Percentiles rank a stretch among this genome's conserved stretches.
Conservation (phyloP, 1,140 invertebrate species). For the Drosophila pachea region DNA sequence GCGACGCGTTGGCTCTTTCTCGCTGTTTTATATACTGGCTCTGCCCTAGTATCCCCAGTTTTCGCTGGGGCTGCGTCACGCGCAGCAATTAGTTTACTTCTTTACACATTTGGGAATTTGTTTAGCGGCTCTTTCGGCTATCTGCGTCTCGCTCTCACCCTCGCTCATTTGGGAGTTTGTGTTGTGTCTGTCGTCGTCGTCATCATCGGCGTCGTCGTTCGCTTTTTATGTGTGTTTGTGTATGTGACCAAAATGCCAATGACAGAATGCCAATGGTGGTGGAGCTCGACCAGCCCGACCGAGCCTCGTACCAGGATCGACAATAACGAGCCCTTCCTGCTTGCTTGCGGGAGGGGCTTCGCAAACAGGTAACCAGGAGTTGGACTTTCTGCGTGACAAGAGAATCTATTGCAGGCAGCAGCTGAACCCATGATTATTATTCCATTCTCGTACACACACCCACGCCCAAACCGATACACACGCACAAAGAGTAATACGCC, state of each 20-base stretch:
- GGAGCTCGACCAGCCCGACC: slow-evolving; percentile 13
- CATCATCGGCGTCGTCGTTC: slow-evolving; percentile 32
- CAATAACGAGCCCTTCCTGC: slow-evolving; percentile 21
- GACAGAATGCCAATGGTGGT: slow-evolving; percentile 62
- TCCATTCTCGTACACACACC: slow-evolving; percentile 48
- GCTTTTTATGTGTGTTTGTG: slow-evolving; percentile 77
- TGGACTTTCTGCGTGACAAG: slow-evolving; percentile 12
- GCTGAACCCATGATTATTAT: slow-evolving; percentile 52
- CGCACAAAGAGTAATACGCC: slow-evolving; percentile 45
- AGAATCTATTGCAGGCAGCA: slow-evolving; percentile 4
- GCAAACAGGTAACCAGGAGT: slow-evolving; percentile 21
- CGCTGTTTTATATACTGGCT: slow-evolving; percentile 57
- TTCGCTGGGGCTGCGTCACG: slow-evolving; percentile 69
- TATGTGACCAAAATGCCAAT: slow-evolving; percentile 77
- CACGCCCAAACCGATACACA: too few relatives aligned
- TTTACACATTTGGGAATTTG: slow-evolving; percentile 73
- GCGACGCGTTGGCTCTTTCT: slow-evolving; percentile 23
- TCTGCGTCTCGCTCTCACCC: slow-evolving; percentile 38
- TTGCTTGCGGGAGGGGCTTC: slow-evolving; percentile 1
- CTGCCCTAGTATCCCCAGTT: slow-evolving; percentile 21
- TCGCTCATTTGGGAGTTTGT: slow-evolving; percentile 44
- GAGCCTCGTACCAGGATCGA: slow-evolving; percentile 17
- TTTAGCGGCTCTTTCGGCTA: slow-evolving; percentile 59
- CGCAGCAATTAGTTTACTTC: slow-evolving; percentile 78
- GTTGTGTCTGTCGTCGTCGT: slow-evolving; percentile 24